Conservation (phyloP, 2,797 vertebrate genomes). For the Synanceia verrucosa region DNA sequence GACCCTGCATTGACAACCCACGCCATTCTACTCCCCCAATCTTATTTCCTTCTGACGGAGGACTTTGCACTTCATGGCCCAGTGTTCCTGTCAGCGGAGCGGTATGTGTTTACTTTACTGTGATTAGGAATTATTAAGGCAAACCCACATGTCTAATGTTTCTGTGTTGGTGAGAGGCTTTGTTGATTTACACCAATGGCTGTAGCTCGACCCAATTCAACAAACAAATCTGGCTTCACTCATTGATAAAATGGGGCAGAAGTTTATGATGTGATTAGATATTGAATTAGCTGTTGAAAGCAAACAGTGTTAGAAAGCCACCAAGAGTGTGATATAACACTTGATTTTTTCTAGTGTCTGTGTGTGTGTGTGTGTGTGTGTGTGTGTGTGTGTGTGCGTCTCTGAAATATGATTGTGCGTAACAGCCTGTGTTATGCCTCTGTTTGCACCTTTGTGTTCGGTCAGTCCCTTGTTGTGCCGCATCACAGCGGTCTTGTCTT, state of each 20-base stretch:
- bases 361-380: constrained; percentile 2
- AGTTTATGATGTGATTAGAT: constrained; percentile 19
- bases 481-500: constrained; percentile 53
- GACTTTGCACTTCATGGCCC: constrained; percentile 69
- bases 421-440: not conserved
- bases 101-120: constrained; percentile 48
- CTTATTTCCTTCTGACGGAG: constrained; percentile 58
- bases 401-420: not conserved
- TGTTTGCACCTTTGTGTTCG: constrained; percentile 3
- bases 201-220: not conserved
- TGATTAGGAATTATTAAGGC: constrained; percentile 55
- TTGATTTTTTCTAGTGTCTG: too few species aligned
- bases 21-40: not conserved
- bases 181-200: not conserved
- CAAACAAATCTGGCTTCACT: constrained; percentile 32
- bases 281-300: constrained; percentile 6
- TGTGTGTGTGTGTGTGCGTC: constrained; percentile 14
- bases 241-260: constrained; percentile 1
- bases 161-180: not conserved
- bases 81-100: constrained; percentile 25
- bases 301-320: constrained; percentile 32
- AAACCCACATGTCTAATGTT: not conserved
- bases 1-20: not conserved
- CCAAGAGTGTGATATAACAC: not conserved
- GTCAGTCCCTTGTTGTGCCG: not conserved